A percentile compares a stretch with the other conserved stretches of the same genome.
These are phyloP conservation scores for Sylvia borin DNA, from an alignment of 2,797 vertebrate genomes.

Conservation along the genomic window DNA sequence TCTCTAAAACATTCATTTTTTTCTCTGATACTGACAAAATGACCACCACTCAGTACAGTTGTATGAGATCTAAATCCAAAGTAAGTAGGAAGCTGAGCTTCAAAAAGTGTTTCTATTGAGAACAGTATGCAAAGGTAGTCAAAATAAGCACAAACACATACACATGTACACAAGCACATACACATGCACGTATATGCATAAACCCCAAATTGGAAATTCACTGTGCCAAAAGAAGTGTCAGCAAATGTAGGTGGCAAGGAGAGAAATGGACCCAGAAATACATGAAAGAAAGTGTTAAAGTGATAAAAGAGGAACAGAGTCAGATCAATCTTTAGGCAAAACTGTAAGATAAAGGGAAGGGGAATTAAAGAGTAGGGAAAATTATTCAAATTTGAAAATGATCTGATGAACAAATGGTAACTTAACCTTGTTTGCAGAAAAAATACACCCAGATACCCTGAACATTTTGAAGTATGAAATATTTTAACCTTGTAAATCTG, in stretches of 20 bases:
- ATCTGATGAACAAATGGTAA: not conserved
- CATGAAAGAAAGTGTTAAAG: not conserved
- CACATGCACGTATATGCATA: not conserved
- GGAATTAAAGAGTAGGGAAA: not conserved
- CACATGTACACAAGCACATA: not conserved
- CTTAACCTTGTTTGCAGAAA: not conserved
- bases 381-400: not conserved
- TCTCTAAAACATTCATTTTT: not conserved
- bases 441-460: not conserved
- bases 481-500: not conserved
- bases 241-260: conserved; percentile 26
- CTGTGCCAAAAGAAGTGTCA: conserved; percentile 53
- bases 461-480: not conserved
- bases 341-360: not conserved
- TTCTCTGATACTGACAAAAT: not conserved
- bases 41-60: not conserved
- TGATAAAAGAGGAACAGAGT: not conserved
- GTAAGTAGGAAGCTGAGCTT: not conserved
- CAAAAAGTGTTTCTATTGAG: conserved; percentile 60
- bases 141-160: conserved; percentile 17
- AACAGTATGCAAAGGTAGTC: conserved; percentile 26
- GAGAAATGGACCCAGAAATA: conserved; percentile 36
- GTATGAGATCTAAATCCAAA: not conserved
- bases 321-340: not conserved
- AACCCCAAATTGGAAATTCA: conserved; percentile 10